Percentiles rank a stretch among this genome's conserved stretches.
These are phyloP conservation scores for Rafetus swinhoei DNA, from an alignment of 2,113 vertebrate species.

Conservation along the genomic window DNA sequence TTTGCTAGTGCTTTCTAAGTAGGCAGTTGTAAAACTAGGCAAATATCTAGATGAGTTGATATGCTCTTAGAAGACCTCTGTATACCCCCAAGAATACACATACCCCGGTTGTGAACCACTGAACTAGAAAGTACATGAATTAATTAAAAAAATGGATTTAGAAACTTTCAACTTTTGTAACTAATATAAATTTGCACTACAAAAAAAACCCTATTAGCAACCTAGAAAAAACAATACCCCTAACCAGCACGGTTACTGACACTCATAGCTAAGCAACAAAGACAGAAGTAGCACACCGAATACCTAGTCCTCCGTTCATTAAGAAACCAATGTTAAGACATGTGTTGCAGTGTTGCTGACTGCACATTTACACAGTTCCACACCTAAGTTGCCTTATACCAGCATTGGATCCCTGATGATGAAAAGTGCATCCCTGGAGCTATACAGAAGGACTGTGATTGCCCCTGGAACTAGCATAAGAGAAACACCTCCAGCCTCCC, in stretches of 20 bases:
- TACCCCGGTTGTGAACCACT: no score
- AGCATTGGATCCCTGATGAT: not conserved
- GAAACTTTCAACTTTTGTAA: not conserved
- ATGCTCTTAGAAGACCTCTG: no score
- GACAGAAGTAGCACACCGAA: slow-evolving; percentile 18
- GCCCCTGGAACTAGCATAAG: not conserved
- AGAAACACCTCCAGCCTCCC: not conserved
- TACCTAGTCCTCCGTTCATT: slow-evolving; percentile 10
- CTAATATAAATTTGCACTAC: not conserved
- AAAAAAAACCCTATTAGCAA: slow-evolving; percentile 1
- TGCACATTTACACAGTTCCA: not conserved
- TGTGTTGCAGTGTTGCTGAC: slow-evolving; percentile 2
- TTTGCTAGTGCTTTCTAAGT: no score
- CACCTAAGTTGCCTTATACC: not conserved
- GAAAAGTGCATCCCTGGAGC: not conserved
- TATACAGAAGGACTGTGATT: not conserved
- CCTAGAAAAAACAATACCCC: not conserved
- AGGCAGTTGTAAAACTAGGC: no score
- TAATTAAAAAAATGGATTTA: not conserved
- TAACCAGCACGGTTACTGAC: not conserved
- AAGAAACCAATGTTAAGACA: not conserved
- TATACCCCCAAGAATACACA: no score
- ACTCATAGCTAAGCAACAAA: slow-evolving; percentile 7
- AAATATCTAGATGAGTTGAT: no score
- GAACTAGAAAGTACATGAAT: not conserved